Conservation (phyloP, 2,113 vertebrate genomes). For the Hemiprocne comata region DNA sequence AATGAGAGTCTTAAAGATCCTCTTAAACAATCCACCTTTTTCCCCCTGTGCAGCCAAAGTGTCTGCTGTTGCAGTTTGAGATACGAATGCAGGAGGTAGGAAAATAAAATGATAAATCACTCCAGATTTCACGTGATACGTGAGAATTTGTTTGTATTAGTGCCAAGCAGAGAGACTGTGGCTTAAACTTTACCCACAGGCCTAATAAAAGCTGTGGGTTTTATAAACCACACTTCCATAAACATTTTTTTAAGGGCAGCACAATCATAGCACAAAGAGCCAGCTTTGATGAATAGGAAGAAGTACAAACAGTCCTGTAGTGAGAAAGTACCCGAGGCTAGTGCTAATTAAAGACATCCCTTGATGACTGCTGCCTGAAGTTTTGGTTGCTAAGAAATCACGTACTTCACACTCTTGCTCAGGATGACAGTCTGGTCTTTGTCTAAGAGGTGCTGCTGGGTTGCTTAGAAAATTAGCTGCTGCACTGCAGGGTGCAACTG, state of each 20-base stretch:
- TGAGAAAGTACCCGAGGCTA: slow-evolving; percentile 49
- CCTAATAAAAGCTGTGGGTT: slow-evolving; percentile 18
- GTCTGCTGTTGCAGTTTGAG: slow-evolving; percentile 1
- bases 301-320: slow-evolving; percentile 12
- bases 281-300: slow-evolving; percentile 16
- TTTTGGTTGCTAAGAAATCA: background rate
- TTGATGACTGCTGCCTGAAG: slow-evolving; percentile 29
- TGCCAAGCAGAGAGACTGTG: slow-evolving; percentile 29
- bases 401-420: background rate
- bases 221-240: background rate
- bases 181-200: slow-evolving; percentile 11
- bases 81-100: background rate
- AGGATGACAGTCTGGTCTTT: background rate
- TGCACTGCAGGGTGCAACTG: background rate
- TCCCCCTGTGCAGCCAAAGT: background rate
- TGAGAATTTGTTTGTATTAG: slow-evolving; percentile 9
- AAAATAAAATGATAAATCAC: slow-evolving; percentile 24
- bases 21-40: background rate
- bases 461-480: background rate
- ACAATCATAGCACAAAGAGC: background rate
- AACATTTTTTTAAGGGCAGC: slow-evolving; percentile 36
- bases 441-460: background rate
- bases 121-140: background rate
- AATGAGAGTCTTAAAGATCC: background rate
- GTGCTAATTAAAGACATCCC: slow-evolving; percentile 27